Evolutionary conservation across 2,113 vertebrate species (phyloP).

Genomic region (Suricata suricatta): DNA sequence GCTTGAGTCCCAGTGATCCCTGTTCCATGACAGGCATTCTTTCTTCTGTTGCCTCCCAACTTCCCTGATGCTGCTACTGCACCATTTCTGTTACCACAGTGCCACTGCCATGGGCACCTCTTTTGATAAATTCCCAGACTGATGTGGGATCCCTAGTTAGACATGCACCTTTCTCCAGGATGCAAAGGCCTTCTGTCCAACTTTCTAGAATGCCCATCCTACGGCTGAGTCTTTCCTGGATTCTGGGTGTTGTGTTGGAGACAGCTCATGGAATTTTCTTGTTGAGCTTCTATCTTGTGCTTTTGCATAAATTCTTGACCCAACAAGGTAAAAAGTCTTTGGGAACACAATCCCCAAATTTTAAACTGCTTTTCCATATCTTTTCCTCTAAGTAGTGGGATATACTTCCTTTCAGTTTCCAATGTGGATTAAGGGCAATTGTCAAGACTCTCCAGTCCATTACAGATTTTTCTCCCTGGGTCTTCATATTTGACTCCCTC

Average conservation of each 20-base stretch:
- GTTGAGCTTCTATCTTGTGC: neutral
- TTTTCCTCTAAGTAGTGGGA: neutral
- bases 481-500: neutral
- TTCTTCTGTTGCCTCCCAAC: neutral
- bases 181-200: fast-evolving
- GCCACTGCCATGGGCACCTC: fast-evolving
- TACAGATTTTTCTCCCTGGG: neutral
- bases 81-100: neutral
- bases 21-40: neutral
- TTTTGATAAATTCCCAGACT: neutral
- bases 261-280: neutral
- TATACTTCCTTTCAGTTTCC: neutral
- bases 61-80: too few relatives aligned
- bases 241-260: neutral
- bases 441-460: neutral
- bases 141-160: neutral
- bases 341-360: neutral
- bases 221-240: neutral
- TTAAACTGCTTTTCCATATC: neutral
- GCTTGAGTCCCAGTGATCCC: neutral
- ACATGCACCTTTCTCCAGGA: neutral
- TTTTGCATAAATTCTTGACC: neutral
- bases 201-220: neutral
- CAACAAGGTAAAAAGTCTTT: neutral
- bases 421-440: neutral